Percentiles rank a stretch among this genome's conserved stretches.
phyloP scores from a whole-genome alignment of 2,797 vertebrate species.

The Pangasius mekongensis region DNA sequence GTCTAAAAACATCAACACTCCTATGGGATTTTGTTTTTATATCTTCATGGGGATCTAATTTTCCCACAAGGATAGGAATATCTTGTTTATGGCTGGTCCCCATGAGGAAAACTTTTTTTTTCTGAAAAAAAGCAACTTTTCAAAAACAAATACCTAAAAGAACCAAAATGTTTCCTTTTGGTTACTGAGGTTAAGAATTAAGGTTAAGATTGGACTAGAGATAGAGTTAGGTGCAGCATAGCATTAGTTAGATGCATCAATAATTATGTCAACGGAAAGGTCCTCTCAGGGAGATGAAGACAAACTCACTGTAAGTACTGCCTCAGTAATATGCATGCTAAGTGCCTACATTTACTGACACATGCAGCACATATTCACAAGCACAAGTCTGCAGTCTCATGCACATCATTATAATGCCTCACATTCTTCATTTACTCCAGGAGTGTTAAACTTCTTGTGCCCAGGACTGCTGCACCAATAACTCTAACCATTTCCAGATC shows the following conservation, averaged over 20 bases:
- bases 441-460: not conserved
- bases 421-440: not conserved
- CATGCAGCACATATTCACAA: not conserved
- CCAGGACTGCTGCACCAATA: not conserved
- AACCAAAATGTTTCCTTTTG: not conserved
- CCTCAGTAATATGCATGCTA: not conserved
- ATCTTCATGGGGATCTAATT: constrained; percentile 4
- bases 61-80: not conserved
- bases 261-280: not conserved
- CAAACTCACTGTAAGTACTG: not conserved
- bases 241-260: not conserved
- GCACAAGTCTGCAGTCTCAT: not conserved
- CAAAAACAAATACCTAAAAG: not conserved
- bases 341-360: not conserved
- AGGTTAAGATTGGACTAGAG: not conserved
- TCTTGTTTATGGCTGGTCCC: not conserved
- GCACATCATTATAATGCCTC: not conserved
- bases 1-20: constrained; percentile 62
- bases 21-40: constrained; percentile 2
- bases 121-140: not conserved
- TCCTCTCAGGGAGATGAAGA: not conserved
- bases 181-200: not conserved
- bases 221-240: not conserved
- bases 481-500: not conserved
- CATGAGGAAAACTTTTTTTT: not conserved